A percentile compares a stretch with the other conserved stretches of the same genome.
Conservation (phyloP, 2,888 invertebrate species). For the Isoperla grammatica region DNA sequence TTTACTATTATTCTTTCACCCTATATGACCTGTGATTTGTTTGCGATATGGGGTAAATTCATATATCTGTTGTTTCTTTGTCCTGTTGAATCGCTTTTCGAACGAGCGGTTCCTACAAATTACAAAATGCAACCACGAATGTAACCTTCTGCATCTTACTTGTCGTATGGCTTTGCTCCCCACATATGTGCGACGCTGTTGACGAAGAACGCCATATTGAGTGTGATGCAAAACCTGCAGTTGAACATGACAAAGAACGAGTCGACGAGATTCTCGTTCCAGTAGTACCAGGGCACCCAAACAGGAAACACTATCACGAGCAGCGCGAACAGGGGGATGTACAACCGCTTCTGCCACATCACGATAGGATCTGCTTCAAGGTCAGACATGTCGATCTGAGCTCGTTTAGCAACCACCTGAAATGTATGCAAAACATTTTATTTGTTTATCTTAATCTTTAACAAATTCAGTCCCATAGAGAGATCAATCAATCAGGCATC, state of each 20-base stretch:
- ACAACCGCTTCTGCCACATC: slow-evolving; percentile 66
- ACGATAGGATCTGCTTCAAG: slow-evolving; percentile 67
- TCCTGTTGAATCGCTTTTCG: too few species aligned
- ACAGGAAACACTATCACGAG: slow-evolving; percentile 65
- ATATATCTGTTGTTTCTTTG: too few species aligned
- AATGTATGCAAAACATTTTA: too few species aligned
- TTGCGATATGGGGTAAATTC: too few species aligned
- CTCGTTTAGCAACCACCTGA: slow-evolving; percentile 58
- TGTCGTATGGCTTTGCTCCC: slow-evolving; percentile 90
- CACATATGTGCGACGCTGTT: slow-evolving; percentile 92
- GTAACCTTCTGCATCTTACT: slow-evolving; percentile 50
- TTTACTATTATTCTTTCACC: too few species aligned
- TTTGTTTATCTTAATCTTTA: too few species aligned
- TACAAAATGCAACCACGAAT: too few species aligned
- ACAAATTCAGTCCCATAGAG: too few species aligned
- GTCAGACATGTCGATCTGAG: slow-evolving; percentile 63
- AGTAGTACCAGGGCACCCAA: slow-evolving; percentile 71
- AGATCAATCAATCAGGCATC: too few species aligned
- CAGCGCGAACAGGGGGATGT: slow-evolving; percentile 65
- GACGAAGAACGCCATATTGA: slow-evolving; percentile 92
- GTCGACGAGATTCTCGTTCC: slow-evolving; percentile 72
- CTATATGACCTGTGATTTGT: too few species aligned
- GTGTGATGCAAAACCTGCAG: slow-evolving; percentile 72
- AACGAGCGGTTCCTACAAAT: too few species aligned
- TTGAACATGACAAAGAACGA: slow-evolving; percentile 83